Conservation (phyloP, 2,888 invertebrate species). For the Scrobipalpa costella region DNA sequence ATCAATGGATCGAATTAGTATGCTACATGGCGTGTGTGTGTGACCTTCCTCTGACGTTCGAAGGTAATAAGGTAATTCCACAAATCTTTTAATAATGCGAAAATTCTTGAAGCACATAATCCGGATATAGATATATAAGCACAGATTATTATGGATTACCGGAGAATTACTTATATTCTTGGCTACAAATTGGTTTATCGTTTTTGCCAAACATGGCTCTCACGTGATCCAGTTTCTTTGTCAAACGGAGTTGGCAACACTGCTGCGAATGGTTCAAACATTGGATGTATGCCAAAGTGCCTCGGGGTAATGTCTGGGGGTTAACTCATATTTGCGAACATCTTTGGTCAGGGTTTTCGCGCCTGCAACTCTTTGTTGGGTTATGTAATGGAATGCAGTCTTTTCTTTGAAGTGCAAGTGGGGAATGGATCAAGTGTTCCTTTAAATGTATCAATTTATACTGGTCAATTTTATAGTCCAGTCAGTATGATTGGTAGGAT, state of each 20-base stretch:
- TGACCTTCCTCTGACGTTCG: not conserved
- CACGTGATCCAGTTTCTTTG: slow-evolving; percentile 16
- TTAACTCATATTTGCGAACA: slow-evolving; percentile 48
- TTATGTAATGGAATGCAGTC: not conserved
- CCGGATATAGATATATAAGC: slow-evolving; percentile 11
- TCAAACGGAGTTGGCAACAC: slow-evolving; percentile 16
- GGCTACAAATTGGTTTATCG: slow-evolving; percentile 10
- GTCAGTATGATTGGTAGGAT: no score
- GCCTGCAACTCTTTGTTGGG: slow-evolving; percentile 37
- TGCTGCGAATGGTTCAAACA: slow-evolving; percentile 52
- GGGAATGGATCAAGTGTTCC: no score
- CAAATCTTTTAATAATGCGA: slow-evolving; percentile 12
- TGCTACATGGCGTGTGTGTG: no score
- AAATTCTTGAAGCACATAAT: slow-evolving; percentile 37
- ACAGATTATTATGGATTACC: slow-evolving; percentile 15
- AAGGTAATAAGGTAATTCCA: not conserved
- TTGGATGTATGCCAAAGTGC: slow-evolving; percentile 57
- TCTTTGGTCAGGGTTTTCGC: slow-evolving; percentile 43
- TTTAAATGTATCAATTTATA: no score
- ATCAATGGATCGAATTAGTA: no score
- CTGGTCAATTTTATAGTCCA: no score
- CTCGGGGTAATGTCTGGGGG: slow-evolving; percentile 47
- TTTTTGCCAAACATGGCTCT: slow-evolving; percentile 6
- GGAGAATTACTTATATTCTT: not conserved
- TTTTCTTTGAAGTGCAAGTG: not conserved